Evolutionary conservation across 2,888 invertebrate species (phyloP), one percentile per base, ranked within the genome.

Genomic region (Stenchaetothrips biformis): DNA sequence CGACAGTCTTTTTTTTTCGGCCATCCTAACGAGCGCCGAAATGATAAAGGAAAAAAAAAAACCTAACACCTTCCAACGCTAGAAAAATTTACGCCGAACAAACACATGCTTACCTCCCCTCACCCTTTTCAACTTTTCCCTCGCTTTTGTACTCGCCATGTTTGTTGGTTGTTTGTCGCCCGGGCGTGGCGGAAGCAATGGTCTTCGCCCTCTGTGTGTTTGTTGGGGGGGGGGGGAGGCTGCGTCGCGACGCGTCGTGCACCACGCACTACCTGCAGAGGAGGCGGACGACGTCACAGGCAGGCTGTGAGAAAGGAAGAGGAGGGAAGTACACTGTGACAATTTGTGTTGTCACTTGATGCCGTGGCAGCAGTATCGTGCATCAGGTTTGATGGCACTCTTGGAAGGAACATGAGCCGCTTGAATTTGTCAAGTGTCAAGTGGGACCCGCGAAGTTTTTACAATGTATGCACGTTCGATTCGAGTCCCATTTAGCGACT

Each of bases 101-200:
- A 74, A 74, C 67, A 74, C 67, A 74, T 74, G 67, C 67, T 74
- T 74, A 74, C 25, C 59, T 16, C 4, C 59, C 59, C 67, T 74
- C 25, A 25, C 67, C 67, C 7, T 21, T 25, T 25, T n/a, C 25
- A 74, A 74, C 67, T 74, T 59, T 18, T 59, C 18, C 59, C 18
- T 59, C 67, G 7, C 67, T 74, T 74, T 74, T 74, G 67, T 74
- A 7, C 67, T 74, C 67, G 67, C 21, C 1, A 37, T 74, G 67
- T 74, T 74, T 74, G 67, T 74, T 25, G 67, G 25, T 74, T 74
- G 67, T 74, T 74, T 74, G 67, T 74, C 67, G 67, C 67, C 67
- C n/a, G n/a, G 67, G 67, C 53, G 53, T 53, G 53, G 53, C 53
- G 53, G 67, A 25, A 74, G 67, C 25, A 74, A 74, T 74, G 67